A percentile compares a stretch with the other conserved stretches of the same genome.
Evolutionary conservation across 2,888 invertebrate species (phyloP).

Genomic region (Helicoverpa assulta): DNA sequence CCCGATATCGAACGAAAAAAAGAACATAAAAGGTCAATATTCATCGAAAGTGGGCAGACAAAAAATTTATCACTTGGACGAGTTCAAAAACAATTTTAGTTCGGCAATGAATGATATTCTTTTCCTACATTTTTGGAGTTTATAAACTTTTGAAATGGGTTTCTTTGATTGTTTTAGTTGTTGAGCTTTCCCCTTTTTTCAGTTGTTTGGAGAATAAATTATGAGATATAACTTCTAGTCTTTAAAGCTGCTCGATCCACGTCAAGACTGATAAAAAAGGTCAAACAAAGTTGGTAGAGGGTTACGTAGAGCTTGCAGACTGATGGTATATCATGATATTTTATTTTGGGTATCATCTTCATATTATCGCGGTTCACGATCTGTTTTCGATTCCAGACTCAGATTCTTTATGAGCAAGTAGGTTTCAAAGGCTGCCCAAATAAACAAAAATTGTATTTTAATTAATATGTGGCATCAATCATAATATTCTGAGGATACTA

Average conservation of each 20-base stretch:
- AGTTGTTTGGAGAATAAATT: slow-evolving; percentile 11
- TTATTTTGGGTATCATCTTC: not conserved
- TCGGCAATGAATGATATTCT: slow-evolving; percentile 30
- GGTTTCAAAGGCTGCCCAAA: not conserved
- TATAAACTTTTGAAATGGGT: slow-evolving; percentile 24
- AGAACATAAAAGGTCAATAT: slow-evolving; percentile 2
- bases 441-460: slow-evolving; percentile 46
- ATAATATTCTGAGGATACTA: slow-evolving; percentile 43
- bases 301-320: not conserved
- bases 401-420: too few relatives aligned
- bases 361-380: too few relatives aligned
- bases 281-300: not conserved
- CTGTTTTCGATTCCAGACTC: too few relatives aligned
- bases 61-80: slow-evolving; percentile 18
- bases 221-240: not conserved
- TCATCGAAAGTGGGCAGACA: slow-evolving; percentile 11
- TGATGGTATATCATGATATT: not conserved
- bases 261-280: slow-evolving; percentile 1
- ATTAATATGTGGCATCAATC: slow-evolving; percentile 41
- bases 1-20: not conserved
- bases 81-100: slow-evolving; percentile 39
- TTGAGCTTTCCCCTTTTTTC: slow-evolving; percentile 27
- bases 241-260: slow-evolving; percentile 1
- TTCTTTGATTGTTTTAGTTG: slow-evolving; percentile 39
- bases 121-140: slow-evolving; percentile 19